Evolutionary conservation across 1,140 invertebrate species (phyloP).

Genomic region (Aphelenchoides avenae): DNA sequence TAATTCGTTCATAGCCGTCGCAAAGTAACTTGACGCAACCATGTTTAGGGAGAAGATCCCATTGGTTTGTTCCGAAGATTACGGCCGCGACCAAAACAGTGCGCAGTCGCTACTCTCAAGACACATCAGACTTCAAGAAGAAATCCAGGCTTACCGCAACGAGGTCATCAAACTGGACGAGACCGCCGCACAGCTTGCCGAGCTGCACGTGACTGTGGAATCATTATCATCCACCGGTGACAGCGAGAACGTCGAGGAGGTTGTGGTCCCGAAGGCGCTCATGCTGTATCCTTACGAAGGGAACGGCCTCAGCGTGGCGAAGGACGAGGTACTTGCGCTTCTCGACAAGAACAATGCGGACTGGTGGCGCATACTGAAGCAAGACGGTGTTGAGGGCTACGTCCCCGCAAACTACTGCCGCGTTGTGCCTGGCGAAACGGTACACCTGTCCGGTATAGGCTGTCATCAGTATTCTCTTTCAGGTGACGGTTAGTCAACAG

Average conservation of each 20-base stretch:
- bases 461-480: constrained; percentile 78
- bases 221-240: no score
- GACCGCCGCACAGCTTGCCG: constrained; percentile 76
- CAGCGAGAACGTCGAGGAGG: constrained; percentile 70
- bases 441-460: constrained; percentile 68
- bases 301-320: constrained; percentile 84
- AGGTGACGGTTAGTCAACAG: constrained; percentile 68
- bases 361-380: constrained; percentile 94
- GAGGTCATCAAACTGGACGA: constrained; percentile 81
- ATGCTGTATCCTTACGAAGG: constrained; percentile 77
- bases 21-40: neutral
- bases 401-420: constrained; percentile 94
- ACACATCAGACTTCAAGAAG: constrained; percentile 80
- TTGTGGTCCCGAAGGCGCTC: constrained; percentile 79
- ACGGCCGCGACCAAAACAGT: constrained; percentile 73
- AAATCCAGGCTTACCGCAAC: constrained; percentile 80
- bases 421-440: constrained; percentile 78
- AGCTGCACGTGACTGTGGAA: constrained; percentile 66
- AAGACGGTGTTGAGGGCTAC: constrained; percentile 82
- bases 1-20: no score
- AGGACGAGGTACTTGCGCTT: constrained; percentile 85
- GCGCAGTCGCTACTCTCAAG: constrained; percentile 67
- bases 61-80: constrained; percentile 78
- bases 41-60: constrained; percentile 77
- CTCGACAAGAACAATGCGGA: constrained; percentile 90